Percentiles rank a stretch among this genome's conserved stretches.
Conservation (phyloP, 2,797 vertebrate genomes). For the Allenopithecus nigroviridis region DNA sequence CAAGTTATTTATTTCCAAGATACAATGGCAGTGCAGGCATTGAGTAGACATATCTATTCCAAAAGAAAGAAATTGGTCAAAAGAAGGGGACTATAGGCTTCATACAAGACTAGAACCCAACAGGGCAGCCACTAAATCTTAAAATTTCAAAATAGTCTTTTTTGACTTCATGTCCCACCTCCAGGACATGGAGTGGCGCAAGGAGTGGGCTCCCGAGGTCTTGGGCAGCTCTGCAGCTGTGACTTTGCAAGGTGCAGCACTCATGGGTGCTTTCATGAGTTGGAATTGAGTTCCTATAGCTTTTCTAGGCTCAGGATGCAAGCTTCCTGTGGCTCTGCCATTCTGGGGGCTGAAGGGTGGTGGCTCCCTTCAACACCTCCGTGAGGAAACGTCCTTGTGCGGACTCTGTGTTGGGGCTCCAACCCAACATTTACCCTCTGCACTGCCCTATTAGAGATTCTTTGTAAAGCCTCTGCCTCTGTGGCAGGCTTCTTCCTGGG, state of each 20-base stretch:
- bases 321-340: background rate
- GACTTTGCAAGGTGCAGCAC: background rate
- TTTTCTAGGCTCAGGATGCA: background rate
- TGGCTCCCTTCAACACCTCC: background rate
- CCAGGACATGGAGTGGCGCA: background rate
- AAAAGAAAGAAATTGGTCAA: background rate
- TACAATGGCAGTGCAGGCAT: background rate
- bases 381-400: background rate
- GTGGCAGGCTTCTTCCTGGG: background rate
- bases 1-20: background rate
- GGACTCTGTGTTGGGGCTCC: background rate
- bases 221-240: background rate
- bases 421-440: background rate
- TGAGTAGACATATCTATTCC: background rate
- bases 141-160: background rate
- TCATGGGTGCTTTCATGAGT: background rate
- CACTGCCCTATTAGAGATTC: background rate
- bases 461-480: background rate
- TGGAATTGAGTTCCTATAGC: background rate
- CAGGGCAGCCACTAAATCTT: background rate
- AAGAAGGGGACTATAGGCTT: background rate
- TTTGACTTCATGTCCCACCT: background rate
- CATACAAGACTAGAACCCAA: background rate
- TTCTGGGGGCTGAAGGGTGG: background rate
- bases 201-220: too few species aligned